Evolutionary conservation across 2,888 invertebrate genomes (phyloP).

Genomic region (Odontocerum albicorne): DNA sequence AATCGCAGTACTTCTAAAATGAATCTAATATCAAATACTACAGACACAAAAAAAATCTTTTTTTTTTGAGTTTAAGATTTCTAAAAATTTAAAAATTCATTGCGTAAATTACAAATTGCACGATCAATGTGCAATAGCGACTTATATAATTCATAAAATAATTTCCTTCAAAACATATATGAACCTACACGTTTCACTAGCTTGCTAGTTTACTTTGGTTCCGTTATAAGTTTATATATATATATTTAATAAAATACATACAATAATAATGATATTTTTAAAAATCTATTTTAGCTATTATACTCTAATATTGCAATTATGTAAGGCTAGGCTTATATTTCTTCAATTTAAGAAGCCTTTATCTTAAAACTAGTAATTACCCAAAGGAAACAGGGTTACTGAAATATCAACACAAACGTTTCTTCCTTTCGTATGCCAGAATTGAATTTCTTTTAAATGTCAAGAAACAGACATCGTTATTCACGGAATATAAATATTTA

Average conservation of each 20-base stretch:
- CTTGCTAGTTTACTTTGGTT: constrained; percentile 17
- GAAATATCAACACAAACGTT: neutral
- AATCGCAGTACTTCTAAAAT: no score
- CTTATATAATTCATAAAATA: neutral
- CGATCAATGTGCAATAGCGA: neutral
- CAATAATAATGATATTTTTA: constrained; percentile 27
- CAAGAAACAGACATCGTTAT: no score
- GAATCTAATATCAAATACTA: no score
- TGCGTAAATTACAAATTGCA: no score
- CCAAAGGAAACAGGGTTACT: constrained; percentile 15
- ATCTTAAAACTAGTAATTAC: constrained; percentile 31
- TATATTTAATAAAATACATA: constrained; percentile 17
- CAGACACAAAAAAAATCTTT: no score
- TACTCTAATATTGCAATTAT: constrained; percentile 35
- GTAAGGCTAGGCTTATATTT: constrained; percentile 34
- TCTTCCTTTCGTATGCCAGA: no score
- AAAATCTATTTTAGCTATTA: constrained; percentile 32
- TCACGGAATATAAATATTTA: no score
- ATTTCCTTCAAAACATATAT: constrained; percentile 1
- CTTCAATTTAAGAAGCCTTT: constrained; percentile 31
- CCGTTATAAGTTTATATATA: constrained; percentile 23
- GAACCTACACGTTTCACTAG: constrained; percentile 12
- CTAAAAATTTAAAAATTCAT: no score
- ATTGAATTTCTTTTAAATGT: no score
- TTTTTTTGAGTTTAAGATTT: no score